Conservation (phyloP, 2,797 vertebrate species). For the Malacoraja senta region DNA sequence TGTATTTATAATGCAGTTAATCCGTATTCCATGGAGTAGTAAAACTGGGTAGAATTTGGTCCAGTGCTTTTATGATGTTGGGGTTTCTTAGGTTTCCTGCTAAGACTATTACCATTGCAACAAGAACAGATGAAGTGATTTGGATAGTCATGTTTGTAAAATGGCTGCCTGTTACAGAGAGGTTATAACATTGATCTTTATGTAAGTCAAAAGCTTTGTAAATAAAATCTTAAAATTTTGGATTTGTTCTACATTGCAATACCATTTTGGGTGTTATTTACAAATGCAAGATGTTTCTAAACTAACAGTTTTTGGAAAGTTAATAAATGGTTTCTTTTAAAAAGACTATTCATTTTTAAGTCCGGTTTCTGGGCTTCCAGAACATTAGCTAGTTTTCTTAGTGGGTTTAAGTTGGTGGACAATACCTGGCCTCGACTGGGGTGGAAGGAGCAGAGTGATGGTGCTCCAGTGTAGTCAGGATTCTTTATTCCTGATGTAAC, state of each 20-base stretch:
- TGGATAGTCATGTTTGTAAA: constrained; percentile 67
- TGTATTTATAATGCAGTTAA: constrained; percentile 63
- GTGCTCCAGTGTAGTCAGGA: background rate
- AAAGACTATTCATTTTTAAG: constrained; percentile 35
- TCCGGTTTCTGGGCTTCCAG: background rate
- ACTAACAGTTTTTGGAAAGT: constrained; percentile 38
- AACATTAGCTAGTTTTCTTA: background rate
- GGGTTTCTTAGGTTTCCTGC: constrained; percentile 62
- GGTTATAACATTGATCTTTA: constrained; percentile 87
- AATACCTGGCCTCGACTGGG: background rate
- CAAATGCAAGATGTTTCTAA: constrained; percentile 39
- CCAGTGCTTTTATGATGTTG: constrained; percentile 79
- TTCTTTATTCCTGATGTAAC: background rate
- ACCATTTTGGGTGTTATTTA: constrained; percentile 38
- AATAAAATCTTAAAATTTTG: constrained; percentile 98
- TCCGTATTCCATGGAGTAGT: constrained; percentile 67
- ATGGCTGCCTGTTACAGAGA: constrained; percentile 73
- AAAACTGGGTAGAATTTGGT: constrained; percentile 57
- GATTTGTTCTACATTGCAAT: constrained; percentile 51
- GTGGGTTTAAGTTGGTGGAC: background rate
- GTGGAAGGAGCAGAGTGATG: background rate
- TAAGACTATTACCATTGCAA: constrained; percentile 81
- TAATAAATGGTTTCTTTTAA: constrained; percentile 38
- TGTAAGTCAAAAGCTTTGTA: constrained; percentile 84
- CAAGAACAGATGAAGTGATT: constrained; percentile 58